Conservation (phyloP, 2,888 invertebrate species). For the Spodoptera exigua region DNA sequence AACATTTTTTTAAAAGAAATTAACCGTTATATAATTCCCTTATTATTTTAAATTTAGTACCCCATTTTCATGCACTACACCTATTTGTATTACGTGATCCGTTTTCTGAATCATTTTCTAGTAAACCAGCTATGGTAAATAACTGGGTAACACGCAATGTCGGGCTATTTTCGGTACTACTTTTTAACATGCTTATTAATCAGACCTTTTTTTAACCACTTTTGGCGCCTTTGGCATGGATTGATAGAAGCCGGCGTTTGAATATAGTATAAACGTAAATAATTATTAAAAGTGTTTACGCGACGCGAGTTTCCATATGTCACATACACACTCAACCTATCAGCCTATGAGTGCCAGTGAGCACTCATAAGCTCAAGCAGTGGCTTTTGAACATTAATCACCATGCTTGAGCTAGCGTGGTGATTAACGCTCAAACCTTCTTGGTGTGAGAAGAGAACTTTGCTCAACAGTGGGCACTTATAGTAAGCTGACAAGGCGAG, state of each 20-base stretch:
- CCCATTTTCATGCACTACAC: slow-evolving; percentile 48
- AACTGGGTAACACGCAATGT: slow-evolving; percentile 46
- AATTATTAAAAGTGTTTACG: too few relatives aligned
- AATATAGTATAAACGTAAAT: too few relatives aligned
- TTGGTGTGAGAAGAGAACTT: too few relatives aligned
- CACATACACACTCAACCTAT: too few relatives aligned
- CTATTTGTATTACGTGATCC: slow-evolving; percentile 52
- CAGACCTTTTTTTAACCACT: slow-evolving; percentile 4
- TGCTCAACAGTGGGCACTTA: too few relatives aligned
- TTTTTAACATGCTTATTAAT: slow-evolving; percentile 29
- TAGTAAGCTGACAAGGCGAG: too few relatives aligned
- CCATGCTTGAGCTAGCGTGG: too few relatives aligned
- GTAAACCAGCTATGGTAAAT: slow-evolving; percentile 46
- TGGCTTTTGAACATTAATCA: too few relatives aligned
- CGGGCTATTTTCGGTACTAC: slow-evolving; percentile 42
- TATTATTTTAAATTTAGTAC: slow-evolving; percentile 43
- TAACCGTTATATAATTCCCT: slow-evolving; percentile 15
- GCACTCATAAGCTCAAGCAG: too few relatives aligned
- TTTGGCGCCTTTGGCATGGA: slow-evolving; percentile 5
- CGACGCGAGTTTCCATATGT: too few relatives aligned
- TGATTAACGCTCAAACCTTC: too few relatives aligned
- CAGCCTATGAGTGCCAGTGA: too few relatives aligned
- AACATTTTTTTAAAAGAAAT: slow-evolving; percentile 25
- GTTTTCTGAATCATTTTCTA: slow-evolving; percentile 44
- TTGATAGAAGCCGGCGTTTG: not conserved